These are phyloP conservation scores for Chionoecetes opilio DNA, from an alignment of 1,140 invertebrate genomes.

Conservation along the genomic window DNA sequence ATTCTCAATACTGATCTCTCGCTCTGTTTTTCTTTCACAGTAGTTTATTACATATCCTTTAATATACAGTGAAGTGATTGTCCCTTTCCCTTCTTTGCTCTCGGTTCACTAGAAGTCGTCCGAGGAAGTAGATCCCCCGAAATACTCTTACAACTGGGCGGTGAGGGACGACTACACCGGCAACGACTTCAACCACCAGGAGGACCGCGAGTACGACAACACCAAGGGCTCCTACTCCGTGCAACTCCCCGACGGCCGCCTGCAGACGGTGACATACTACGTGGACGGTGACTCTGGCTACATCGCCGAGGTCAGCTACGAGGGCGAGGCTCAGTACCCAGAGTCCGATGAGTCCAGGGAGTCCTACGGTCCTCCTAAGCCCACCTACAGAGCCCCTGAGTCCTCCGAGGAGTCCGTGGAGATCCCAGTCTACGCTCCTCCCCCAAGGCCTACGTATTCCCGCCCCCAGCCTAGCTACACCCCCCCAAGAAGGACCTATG, in stretches of 20 bases:
- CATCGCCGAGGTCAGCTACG: conserved; percentile 14
- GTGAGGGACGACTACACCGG: background rate
- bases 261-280: background rate
- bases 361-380: background rate
- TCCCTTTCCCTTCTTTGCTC: too few relatives aligned
- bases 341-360: background rate
- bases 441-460: background rate
- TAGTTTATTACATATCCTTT: too few relatives aligned
- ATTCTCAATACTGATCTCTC: too few relatives aligned
- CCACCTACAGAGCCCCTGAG: background rate
- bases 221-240: background rate
- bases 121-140: background rate
- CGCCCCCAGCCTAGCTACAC: background rate
- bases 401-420: background rate
- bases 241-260: background rate
- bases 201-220: background rate
- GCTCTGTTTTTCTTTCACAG: too few relatives aligned
- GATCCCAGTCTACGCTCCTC: background rate
- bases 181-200: conserved; percentile 6
- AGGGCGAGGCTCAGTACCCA: background rate
- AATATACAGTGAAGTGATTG: too few relatives aligned
- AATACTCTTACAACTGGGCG: background rate
- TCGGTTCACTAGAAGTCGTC: background rate
- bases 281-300: background rate
- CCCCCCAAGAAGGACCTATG: background rate